These are phyloP conservation scores for Montipora sp. DNA, from an alignment of 64 coral and sea anemone species.

Conservation along the genomic window DNA sequence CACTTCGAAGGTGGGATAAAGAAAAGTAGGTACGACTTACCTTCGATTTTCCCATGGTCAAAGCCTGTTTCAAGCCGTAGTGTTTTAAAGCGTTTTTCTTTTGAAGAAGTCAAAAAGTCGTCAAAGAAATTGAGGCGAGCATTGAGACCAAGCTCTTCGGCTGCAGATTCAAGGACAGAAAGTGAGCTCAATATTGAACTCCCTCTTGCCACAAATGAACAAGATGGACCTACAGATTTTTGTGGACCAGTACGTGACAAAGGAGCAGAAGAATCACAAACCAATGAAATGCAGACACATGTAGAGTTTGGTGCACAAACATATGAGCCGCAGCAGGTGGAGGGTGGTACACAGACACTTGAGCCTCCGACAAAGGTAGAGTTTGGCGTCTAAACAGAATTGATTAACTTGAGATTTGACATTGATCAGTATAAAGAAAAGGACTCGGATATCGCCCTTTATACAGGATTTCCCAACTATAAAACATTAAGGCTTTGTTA, in stretches of 20 bases:
- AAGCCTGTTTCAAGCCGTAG: background rate
- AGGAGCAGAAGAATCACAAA: conserved; percentile 2
- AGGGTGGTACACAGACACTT: too few species aligned
- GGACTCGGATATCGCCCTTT: conserved; percentile 50
- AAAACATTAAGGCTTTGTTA: conserved; percentile 45
- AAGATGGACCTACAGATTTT: conserved; percentile 10
- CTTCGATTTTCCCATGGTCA: conserved; percentile 54
- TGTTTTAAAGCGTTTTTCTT: background rate
- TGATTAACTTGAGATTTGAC: conserved; percentile 44
- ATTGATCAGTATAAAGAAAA: conserved; percentile 62
- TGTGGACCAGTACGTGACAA: background rate
- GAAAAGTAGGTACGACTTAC: conserved; percentile 33
- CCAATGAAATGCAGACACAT: conserved; percentile 23
- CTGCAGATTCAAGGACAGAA: background rate
- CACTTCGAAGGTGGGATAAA: conserved; percentile 69
- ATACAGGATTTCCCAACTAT: conserved; percentile 54
- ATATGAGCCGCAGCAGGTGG: background rate
- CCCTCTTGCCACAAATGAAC: background rate
- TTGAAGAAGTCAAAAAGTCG: background rate
- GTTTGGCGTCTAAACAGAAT: conserved; percentile 54
- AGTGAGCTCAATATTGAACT: background rate
- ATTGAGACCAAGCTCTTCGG: background rate
- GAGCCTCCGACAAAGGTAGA: background rate
- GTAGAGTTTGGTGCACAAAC: too few species aligned
- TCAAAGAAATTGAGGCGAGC: background rate